Evolutionary conservation across 2,797 vertebrate genomes (phyloP).

Genomic region (Argentina silus): DNA sequence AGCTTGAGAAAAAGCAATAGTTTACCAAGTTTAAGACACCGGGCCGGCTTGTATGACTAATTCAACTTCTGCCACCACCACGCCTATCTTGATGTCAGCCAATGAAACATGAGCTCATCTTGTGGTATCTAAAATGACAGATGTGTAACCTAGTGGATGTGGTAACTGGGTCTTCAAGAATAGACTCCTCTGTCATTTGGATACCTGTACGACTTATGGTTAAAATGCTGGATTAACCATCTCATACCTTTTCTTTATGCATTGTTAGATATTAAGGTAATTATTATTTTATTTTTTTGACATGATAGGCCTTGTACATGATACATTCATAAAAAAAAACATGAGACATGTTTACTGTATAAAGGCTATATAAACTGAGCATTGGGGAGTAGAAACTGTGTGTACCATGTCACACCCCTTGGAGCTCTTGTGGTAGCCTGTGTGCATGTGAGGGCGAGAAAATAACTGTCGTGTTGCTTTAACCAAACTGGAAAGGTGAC

Average conservation of each 20-base stretch:
- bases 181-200: too few species aligned
- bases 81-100: neutral
- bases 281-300: too few species aligned
- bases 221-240: too few species aligned
- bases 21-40: too few species aligned
- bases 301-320: too few species aligned
- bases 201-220: too few species aligned
- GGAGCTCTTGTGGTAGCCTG: neutral
- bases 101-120: neutral
- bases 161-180: neutral
- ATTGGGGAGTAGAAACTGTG: neutral
- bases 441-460: conserved; percentile 70
- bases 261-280: too few species aligned
- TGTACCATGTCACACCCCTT: conserved; percentile 8
- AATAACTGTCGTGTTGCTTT: conserved; percentile 70
- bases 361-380: too few species aligned
- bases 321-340: too few species aligned
- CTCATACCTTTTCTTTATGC: too few species aligned
- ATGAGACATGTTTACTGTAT: too few species aligned
- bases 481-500: conserved; percentile 64
- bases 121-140: neutral
- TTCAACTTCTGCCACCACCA: neutral
- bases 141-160: neutral
- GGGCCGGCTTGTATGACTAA: neutral
- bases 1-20: too few species aligned